Percentiles rank a stretch among this genome's conserved stretches.
Conservation (phyloP, 2,888 invertebrate species). For the Frankliniella fusca region DNA sequence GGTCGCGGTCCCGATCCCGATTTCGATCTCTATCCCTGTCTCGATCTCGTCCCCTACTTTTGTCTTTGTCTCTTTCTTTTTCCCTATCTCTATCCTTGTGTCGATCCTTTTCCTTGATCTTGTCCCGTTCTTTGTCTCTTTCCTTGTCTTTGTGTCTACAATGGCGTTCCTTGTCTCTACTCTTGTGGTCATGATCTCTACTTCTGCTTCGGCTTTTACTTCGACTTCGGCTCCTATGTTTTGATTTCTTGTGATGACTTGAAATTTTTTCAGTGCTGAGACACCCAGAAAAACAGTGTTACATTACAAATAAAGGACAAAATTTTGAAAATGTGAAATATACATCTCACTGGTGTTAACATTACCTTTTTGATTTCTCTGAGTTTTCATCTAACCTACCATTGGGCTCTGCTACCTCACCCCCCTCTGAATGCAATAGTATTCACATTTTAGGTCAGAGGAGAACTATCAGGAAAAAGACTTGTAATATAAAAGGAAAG, state of each 20-base stretch:
- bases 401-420: slow-evolving; percentile 10
- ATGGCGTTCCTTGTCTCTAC: neutral
- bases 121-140: neutral
- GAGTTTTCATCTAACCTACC: neutral
- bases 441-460: neutral
- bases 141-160: neutral
- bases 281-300: neutral
- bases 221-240: slow-evolving; percentile 33
- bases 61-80: neutral
- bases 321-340: neutral
- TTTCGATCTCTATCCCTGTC: neutral
- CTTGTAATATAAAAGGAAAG: neutral
- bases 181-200: slow-evolving; percentile 17
- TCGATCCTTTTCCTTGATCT: neutral
- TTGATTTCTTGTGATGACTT: slow-evolving; percentile 17
- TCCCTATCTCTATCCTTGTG: neutral
- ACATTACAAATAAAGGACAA: neutral
- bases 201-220: slow-evolving; percentile 35
- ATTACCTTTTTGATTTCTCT: neutral
- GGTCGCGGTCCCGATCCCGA: neutral
- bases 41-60: neutral
- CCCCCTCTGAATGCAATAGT: neutral
- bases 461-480: neutral
- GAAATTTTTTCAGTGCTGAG: neutral
- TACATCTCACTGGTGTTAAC: neutral